Conservation (phyloP, 1,140 invertebrate genomes). For the Hesperophylax magnus region DNA sequence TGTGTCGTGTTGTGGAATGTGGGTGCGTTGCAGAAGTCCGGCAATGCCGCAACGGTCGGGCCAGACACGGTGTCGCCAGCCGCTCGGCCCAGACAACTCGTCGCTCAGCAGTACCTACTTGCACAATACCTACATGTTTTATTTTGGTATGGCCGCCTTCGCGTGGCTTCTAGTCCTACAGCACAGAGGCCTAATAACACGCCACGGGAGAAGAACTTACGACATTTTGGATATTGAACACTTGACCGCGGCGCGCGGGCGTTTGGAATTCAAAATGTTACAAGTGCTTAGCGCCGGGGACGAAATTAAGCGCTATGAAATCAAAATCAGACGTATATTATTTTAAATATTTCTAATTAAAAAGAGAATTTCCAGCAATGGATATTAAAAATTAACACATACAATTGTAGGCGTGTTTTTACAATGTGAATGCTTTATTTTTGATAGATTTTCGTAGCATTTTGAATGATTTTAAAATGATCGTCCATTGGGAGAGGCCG, state of each 20-base stretch:
- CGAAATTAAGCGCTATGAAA: background rate
- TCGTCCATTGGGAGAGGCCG: background rate
- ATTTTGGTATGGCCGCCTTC: conserved; percentile 46
- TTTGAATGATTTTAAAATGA: background rate
- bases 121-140: conserved; percentile 35
- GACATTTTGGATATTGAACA: conserved; percentile 2
- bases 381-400: background rate
- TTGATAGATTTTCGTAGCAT: too few species aligned
- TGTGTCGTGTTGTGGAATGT: conserved; percentile 62
- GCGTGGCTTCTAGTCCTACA: background rate
- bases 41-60: conserved; percentile 80
- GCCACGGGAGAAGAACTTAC: background rate
- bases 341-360: background rate
- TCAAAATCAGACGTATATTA: background rate
- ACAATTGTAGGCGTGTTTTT: background rate
- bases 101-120: conserved; percentile 68
- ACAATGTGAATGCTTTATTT: background rate
- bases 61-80: conserved; percentile 92
- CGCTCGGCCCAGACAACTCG: conserved; percentile 79
- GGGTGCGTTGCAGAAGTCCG: conserved; percentile 71
- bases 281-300: conserved; percentile 38
- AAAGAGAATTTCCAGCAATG: background rate
- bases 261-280: conserved; percentile 37
- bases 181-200: conserved; percentile 38
- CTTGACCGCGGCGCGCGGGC: conserved; percentile 33